Conservation (phyloP, 2,888 invertebrate genomes). For the Venusia cambrica region DNA sequence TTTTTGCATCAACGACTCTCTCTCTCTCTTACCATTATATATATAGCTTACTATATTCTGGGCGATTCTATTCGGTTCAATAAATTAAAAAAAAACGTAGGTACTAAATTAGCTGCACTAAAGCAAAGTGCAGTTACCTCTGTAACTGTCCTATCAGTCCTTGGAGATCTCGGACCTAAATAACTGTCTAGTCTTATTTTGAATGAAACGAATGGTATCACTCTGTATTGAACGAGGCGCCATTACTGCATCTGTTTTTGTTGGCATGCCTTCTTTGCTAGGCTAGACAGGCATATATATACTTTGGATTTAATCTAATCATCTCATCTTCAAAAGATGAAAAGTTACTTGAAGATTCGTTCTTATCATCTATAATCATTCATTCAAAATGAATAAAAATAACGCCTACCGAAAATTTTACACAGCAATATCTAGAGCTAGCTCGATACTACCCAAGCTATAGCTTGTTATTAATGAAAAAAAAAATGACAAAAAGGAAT, state of each 20-base stretch:
- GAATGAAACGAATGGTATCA: constrained; percentile 19
- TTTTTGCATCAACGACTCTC: too few relatives aligned
- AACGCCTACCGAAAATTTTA: too few relatives aligned
- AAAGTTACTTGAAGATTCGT: too few relatives aligned
- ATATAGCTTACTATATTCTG: constrained; percentile 2
- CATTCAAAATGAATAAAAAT: too few relatives aligned
- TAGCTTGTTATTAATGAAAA: too few relatives aligned
- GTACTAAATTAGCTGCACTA: constrained; percentile 17
- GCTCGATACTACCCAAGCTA: too few relatives aligned
- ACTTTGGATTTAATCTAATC: neutral
- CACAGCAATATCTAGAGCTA: too few relatives aligned
- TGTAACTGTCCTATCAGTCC: constrained; percentile 28
- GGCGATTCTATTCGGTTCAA: constrained; percentile 17
- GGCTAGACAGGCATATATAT: constrained; percentile 8
- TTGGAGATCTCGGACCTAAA: constrained; percentile 29
- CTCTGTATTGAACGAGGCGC: constrained; percentile 22
- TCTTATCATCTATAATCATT: too few relatives aligned
- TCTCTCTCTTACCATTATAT: too few relatives aligned
- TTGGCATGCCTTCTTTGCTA: constrained; percentile 4
- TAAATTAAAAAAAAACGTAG: constrained; percentile 21
- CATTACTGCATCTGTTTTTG: constrained; percentile 14
- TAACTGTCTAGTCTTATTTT: constrained; percentile 24
- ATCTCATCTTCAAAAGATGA: too few relatives aligned
- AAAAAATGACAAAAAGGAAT: too few relatives aligned
- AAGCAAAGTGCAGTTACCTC: constrained; percentile 12